Percentiles rank a stretch among this genome's conserved stretches.
phyloP scores from a whole-genome alignment of 2,888 invertebrate genomes.

The Venusia cambrica region DNA sequence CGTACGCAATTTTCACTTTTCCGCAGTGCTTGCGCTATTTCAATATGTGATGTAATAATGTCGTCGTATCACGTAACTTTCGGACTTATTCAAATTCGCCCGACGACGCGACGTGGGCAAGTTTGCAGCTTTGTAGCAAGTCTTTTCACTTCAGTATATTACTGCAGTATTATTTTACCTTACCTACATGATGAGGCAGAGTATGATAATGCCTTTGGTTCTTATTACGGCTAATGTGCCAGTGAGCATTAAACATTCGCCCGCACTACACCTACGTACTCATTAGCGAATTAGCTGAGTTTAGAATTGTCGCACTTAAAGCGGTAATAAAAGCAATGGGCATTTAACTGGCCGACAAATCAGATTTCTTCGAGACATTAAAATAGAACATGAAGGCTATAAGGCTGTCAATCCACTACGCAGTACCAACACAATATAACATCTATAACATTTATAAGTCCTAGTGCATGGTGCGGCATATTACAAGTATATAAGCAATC shows the following conservation, averaged over 20 bases:
- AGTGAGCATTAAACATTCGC: constrained; percentile 67
- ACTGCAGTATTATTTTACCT: background rate
- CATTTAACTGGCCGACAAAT: constrained; percentile 45
- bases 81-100: constrained; percentile 21
- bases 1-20: constrained; percentile 80
- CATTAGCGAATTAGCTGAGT: constrained; percentile 77
- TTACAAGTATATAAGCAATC: too few species aligned
- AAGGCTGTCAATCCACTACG: too few species aligned
- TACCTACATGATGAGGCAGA: constrained; percentile 2
- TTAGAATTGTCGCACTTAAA: constrained; percentile 69
- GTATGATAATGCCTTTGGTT: constrained; percentile 40
- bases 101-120: constrained; percentile 14
- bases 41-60: constrained; percentile 27
- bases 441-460: too few species aligned
- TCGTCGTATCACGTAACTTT: constrained; percentile 24
- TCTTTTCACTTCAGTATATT: constrained; percentile 1
- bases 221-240: constrained; percentile 59
- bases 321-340: constrained; percentile 64
- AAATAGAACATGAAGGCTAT: constrained; percentile 1
- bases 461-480: too few species aligned
- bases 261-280: constrained; percentile 79
- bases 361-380: constrained; percentile 22
- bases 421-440: too few species aligned
- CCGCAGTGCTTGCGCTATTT: constrained; percentile 56
- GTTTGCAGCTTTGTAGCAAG: constrained; percentile 2